phyloP scores from a whole-genome alignment of 2,888 invertebrate genomes.

The Drosophila paranaensis region DNA sequence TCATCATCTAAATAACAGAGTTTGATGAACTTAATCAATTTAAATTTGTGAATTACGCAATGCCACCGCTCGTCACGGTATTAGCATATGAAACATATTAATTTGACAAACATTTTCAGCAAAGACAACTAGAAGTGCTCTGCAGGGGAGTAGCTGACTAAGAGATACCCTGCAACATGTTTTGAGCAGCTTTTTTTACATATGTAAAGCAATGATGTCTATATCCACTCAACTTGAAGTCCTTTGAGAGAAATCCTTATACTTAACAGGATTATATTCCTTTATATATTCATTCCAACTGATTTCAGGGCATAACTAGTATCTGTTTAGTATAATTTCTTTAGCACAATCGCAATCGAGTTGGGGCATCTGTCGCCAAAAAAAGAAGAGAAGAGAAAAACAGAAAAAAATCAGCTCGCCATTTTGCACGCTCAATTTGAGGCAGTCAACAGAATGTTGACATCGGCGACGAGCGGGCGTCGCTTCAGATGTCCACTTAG shows the following conservation, averaged over 20 bases:
- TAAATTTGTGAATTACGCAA: conserved; percentile 34
- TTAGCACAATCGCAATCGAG: conserved; percentile 8
- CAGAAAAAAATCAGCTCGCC: conserved; percentile 9
- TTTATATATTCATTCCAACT: too few relatives aligned
- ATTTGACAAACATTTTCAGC: conserved; percentile 37
- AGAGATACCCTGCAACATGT: background rate
- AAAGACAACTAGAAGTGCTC: background rate
- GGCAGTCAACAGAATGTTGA: conserved; percentile 61
- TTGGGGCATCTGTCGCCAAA: conserved; percentile 23
- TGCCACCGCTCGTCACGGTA: conserved; percentile 40
- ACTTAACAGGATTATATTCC: too few relatives aligned
- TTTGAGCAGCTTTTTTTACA: background rate
- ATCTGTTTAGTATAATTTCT: background rate
- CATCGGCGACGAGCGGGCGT: conserved; percentile 44
- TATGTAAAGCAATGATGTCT: background rate
- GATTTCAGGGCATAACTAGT: background rate
- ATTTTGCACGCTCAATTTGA: conserved; percentile 78
- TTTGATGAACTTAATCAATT: conserved; percentile 41
- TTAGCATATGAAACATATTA: conserved; percentile 53
- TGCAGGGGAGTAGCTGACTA: background rate
- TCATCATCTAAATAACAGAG: conserved; percentile 13
- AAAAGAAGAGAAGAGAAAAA: background rate
- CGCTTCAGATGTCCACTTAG: conserved; percentile 26
- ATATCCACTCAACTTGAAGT: background rate
- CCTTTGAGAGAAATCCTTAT: too few relatives aligned